These are phyloP conservation scores for Allacma fusca DNA, from an alignment of 2,888 invertebrate genomes.

Conservation along the genomic window DNA sequence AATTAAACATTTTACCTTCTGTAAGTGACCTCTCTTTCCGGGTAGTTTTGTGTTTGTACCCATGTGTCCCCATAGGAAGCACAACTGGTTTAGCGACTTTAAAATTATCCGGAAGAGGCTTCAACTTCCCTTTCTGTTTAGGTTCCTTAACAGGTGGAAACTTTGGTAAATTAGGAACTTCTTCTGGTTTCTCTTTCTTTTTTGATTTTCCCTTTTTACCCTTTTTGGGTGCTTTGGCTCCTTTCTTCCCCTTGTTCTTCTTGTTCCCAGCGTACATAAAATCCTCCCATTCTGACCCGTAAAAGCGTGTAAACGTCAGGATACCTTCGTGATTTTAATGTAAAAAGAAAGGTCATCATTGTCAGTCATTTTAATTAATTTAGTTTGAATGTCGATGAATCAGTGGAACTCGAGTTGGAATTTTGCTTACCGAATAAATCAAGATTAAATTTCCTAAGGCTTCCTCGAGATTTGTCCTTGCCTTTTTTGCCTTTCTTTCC, in stretches of 20 bases:
- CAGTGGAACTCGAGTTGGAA: not conserved
- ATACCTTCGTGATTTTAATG: constrained; percentile 46
- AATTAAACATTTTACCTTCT: not conserved
- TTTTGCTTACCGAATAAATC: constrained; percentile 52
- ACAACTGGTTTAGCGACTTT: not conserved
- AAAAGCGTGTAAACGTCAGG: constrained; percentile 56
- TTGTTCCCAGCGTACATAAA: constrained; percentile 57
- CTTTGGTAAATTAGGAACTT: constrained; percentile 52
- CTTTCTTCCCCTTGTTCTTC: constrained; percentile 45
- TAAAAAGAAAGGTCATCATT: no score
- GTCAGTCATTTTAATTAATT: no score
- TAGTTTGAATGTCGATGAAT: no score
- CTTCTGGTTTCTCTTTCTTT: constrained; percentile 48
- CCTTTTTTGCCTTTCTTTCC: constrained; percentile 34
- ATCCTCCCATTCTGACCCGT: constrained; percentile 56
- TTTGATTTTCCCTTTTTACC: constrained; percentile 46
- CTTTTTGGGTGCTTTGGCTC: constrained; percentile 20
- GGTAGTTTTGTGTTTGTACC: constrained; percentile 24
- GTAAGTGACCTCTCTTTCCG: constrained; percentile 40
- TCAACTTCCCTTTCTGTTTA: constrained; percentile 14
- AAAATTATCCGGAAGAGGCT: constrained; percentile 1
- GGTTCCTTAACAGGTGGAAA: constrained; percentile 49
- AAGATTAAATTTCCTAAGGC: constrained; percentile 55
- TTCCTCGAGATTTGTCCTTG: constrained; percentile 29
- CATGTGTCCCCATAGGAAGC: constrained; percentile 24